Base-by-base conservation (phyloP, 2,888 invertebrate species). In the Agrilus mali region DNA sequence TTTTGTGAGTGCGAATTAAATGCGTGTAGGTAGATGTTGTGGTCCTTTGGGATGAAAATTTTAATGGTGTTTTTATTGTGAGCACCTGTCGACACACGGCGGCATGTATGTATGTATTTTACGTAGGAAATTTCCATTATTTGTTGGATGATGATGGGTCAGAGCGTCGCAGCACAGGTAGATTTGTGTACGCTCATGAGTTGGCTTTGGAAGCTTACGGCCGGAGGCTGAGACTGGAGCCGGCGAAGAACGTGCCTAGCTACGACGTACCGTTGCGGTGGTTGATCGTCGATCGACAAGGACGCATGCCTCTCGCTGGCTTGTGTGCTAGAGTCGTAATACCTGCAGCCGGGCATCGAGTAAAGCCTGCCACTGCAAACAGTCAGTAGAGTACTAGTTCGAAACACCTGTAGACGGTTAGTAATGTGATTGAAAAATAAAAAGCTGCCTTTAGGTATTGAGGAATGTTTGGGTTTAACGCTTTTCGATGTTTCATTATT, bases 141-240 rank as follows among this genome's bases (percentile, higher is more conserved):
- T 27, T 27, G 10, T 27, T 13, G n/a, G n/a, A n/a, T n/a, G n/a
- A n/a, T n/a, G n/a, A n/a, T n/a, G n/a, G n/a, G n/a, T n/a, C n/a
- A n/a, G n/a, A n/a, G n/a, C n/a, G n/a, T n/a, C n/a, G n/a, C 36
- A 12, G n/a, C 36, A 16, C 36, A 15, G 36, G 16, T 17, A 16
- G 16, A 16, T 17, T 16, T 17, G 16, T 17, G 14, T 36, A 17
- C 15, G 17, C 27, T 27, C 27, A 27, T 27, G 27, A 12, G 16
- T 15, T 27, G 27, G 27, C 27, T 27, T 27, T 71, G 69, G 70
- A 70, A 69, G 71, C 68, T 70, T 71, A 70, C 75, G 75, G 75
- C 77, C 76, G 77, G 77, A 77, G 78, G 27, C 27, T 27, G 27
- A 10, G 78, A 45, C 77, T 76, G 76, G 75, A 76, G 76, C 74